These are phyloP conservation scores for Noturus placidus DNA, from an alignment of 2,113 vertebrate genomes.

Conservation along the genomic window DNA sequence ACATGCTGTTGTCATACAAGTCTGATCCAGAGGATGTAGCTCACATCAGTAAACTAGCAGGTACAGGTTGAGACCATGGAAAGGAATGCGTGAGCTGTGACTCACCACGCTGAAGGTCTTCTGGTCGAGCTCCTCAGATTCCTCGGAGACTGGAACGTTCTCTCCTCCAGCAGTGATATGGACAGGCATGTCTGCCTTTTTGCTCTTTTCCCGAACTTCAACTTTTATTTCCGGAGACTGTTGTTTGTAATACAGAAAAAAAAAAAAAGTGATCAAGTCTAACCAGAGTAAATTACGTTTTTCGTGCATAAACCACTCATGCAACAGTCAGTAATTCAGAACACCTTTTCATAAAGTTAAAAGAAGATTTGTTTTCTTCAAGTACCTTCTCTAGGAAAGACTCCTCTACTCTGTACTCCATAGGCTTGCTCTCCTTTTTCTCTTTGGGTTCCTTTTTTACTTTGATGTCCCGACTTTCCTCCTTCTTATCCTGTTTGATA, in stretches of 20 bases:
- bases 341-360: neutral
- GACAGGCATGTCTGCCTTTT: conserved; percentile 84
- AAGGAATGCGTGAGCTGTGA: neutral
- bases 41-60: neutral
- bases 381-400: conserved; percentile 77
- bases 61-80: neutral
- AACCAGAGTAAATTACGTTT: neutral
- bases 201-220: conserved; percentile 83
- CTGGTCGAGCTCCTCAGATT: conserved; percentile 96
- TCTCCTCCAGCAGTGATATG: conserved; percentile 87
- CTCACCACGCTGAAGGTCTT: conserved; percentile 97
- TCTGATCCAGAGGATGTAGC: neutral
- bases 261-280: neutral
- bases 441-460: conserved; percentile 85
- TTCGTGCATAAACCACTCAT: neutral
- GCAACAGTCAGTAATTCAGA: neutral
- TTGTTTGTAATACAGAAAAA: neutral
- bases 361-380: conserved; percentile 1
- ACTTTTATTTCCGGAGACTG: conserved; percentile 80
- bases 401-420: conserved; percentile 85
- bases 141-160: conserved; percentile 82
- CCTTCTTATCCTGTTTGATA: conserved; percentile 83
- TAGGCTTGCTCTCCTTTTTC: conserved; percentile 80
- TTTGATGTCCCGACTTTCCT: conserved; percentile 83
- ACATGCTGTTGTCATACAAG: neutral